These are phyloP conservation scores for Teleogryllus oceanicus DNA, from an alignment of 2,888 invertebrate genomes.

Conservation along the genomic window DNA sequence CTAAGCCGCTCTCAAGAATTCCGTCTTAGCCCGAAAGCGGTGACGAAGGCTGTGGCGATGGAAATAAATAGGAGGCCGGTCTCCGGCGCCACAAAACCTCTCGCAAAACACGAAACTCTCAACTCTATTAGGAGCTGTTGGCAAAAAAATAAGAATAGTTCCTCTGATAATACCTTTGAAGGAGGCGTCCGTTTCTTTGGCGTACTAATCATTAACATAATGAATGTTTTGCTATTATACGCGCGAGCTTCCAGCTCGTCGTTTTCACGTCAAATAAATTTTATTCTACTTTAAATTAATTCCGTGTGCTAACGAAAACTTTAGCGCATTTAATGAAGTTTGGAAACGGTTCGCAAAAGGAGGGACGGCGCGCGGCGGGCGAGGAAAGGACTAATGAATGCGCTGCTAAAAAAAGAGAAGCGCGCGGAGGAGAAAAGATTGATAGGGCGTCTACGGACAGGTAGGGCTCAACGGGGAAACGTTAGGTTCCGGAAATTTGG, in stretches of 20 bases:
- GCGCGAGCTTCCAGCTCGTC: background rate
- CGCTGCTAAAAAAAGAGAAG: background rate
- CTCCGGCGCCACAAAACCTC: background rate
- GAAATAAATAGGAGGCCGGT: background rate
- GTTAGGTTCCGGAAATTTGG: conserved; percentile 19
- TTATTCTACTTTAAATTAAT: conserved; percentile 18
- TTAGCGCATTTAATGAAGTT: conserved; percentile 19
- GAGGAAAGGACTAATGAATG: conserved; percentile 18
- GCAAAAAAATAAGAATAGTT: conserved; percentile 10
- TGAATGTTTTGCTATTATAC: conserved; percentile 9
- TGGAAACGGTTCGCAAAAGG: background rate
- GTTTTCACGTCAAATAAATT: conserved; percentile 1
- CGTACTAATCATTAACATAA: conserved; percentile 1
- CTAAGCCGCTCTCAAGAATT: no score
- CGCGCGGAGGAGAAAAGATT: conserved; percentile 22
- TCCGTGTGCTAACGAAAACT: conserved; percentile 18
- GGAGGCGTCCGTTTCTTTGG: background rate
- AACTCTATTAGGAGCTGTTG: conserved; percentile 10
- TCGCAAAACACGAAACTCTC: conserved; percentile 18
- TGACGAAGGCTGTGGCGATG: background rate
- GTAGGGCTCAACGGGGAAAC: conserved; percentile 25
- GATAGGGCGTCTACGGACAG: conserved; percentile 26
- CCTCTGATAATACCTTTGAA: conserved; percentile 5
- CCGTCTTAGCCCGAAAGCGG: no score
- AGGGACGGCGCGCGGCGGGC: background rate